A percentile compares a stretch with the other conserved stretches of the same genome.
phyloP scores from a whole-genome alignment of 2,113 vertebrate genomes.

The Talpa occidentalis region DNA sequence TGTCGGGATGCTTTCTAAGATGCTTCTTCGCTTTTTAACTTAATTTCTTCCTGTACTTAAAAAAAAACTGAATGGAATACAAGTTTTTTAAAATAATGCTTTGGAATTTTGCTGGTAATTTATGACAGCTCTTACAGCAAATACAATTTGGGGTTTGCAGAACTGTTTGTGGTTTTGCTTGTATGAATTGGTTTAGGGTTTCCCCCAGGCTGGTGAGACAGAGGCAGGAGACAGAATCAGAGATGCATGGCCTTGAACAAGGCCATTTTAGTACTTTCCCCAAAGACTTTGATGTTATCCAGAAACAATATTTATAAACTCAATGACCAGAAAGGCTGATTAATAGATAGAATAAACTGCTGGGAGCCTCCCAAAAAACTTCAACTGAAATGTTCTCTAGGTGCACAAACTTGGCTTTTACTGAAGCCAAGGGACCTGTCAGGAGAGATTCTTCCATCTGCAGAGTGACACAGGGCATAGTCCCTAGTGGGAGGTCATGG shows the following conservation, averaged over 20 bases:
- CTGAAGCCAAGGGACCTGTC: neutral
- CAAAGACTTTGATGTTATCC: neutral
- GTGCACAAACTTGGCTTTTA: neutral
- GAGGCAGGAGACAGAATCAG: neutral
- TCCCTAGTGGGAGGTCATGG: neutral
- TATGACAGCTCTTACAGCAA: neutral
- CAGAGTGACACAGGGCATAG: neutral
- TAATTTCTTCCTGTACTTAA: conserved; percentile 48
- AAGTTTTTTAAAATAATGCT: neutral
- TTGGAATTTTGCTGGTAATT: neutral
- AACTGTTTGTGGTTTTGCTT: neutral
- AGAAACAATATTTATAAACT: neutral
- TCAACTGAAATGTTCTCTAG: neutral
- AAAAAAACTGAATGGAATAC: conserved; percentile 28
- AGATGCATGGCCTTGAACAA: neutral
- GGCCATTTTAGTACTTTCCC: neutral
- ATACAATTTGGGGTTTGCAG: neutral
- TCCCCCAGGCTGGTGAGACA: neutral
- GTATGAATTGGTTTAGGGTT: neutral
- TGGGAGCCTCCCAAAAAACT: neutral
- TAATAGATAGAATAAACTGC: neutral
- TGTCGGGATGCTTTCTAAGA: conserved; percentile 51
- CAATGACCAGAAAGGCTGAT: neutral
- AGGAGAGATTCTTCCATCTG: neutral
- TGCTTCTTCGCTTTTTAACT: conserved; percentile 54